Evolutionary conservation across 2,888 invertebrate species (phyloP).

Genomic region (Troides oblongomaculatus): DNA sequence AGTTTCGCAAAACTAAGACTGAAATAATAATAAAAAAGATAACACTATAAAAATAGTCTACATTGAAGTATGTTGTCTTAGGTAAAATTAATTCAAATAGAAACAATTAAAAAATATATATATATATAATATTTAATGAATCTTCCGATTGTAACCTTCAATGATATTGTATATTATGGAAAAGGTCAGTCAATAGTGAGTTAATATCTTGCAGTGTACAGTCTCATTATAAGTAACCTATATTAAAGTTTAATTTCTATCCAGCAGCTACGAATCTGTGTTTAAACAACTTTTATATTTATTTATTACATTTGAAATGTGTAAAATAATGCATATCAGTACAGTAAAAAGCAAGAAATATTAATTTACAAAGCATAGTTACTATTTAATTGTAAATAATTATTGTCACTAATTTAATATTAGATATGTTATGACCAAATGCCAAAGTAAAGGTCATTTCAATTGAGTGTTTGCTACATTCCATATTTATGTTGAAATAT

Average conservation of each 20-base stretch:
- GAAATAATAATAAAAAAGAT: slow-evolving; percentile 73
- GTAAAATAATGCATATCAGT: slow-evolving; percentile 74
- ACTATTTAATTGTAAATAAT: slow-evolving; percentile 76
- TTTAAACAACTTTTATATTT: slow-evolving; percentile 81
- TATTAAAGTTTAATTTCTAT: slow-evolving; percentile 70
- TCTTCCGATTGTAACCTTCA: slow-evolving; percentile 67
- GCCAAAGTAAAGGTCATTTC: slow-evolving; percentile 72
- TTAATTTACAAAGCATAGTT: slow-evolving; percentile 75
- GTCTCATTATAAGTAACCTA: slow-evolving; percentile 72
- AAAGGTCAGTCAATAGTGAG: slow-evolving; percentile 63
- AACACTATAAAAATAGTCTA: slow-evolving; percentile 71
- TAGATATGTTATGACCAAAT: slow-evolving; percentile 68
- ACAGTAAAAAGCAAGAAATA: slow-evolving; percentile 69
- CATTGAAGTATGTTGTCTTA: slow-evolving; percentile 76
- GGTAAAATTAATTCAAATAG: slow-evolving; percentile 78
- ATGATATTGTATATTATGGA: slow-evolving; percentile 66
- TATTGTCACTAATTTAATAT: slow-evolving; percentile 74
- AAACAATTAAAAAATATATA: slow-evolving; percentile 72
- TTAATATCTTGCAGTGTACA: slow-evolving; percentile 71
- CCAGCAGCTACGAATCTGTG: slow-evolving; percentile 73
- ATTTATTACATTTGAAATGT: slow-evolving; percentile 62
- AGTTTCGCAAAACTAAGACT: slow-evolving; percentile 79
- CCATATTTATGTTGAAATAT: slow-evolving; percentile 80
- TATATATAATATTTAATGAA: slow-evolving; percentile 75
- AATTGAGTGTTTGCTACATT: slow-evolving; percentile 79